Conservation (phyloP, 2,113 vertebrate genomes). For the Echinops telfairi region DNA sequence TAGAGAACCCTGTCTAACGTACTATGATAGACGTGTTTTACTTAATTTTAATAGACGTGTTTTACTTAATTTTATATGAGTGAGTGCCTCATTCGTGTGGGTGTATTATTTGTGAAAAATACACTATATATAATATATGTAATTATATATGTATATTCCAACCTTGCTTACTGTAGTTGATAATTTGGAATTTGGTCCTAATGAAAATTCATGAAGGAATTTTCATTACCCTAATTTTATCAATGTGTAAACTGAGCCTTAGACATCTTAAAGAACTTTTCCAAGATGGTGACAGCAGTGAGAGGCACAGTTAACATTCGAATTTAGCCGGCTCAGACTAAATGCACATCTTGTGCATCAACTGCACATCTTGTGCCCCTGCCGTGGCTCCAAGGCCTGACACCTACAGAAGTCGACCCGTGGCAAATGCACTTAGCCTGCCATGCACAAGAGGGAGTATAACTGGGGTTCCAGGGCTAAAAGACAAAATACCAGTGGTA, state of each 20-base stretch:
- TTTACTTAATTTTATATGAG: neutral
- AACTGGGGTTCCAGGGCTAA: too few relatives aligned
- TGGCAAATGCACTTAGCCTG: too few relatives aligned
- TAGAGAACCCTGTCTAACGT: too few relatives aligned
- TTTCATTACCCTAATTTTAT: conserved; percentile 56
- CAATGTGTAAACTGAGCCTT: conserved; percentile 57
- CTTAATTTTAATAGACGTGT: neutral
- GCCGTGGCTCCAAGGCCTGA: too few relatives aligned
- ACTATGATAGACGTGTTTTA: too few relatives aligned
- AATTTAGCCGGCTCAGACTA: neutral
- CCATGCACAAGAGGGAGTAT: too few relatives aligned
- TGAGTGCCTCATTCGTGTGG: neutral
- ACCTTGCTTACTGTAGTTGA: neutral
- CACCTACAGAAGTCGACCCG: too few relatives aligned
- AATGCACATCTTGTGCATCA: too few relatives aligned
- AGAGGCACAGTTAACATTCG: neutral
- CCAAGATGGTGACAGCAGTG: neutral
- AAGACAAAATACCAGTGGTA: too few relatives aligned
- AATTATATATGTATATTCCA: too few relatives aligned
- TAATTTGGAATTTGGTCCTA: conserved; percentile 32
- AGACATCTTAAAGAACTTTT: conserved; percentile 33
- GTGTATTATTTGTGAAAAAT: neutral
- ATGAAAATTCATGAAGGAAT: neutral
- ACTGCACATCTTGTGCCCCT: too few relatives aligned
- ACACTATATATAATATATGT: too few relatives aligned